A percentile compares a stretch with the other conserved stretches of the same genome.
phyloP scores from a whole-genome alignment of 37 sponge, comb jelly and placozoan genomes.

The Hexactinellida sp. region DNA sequence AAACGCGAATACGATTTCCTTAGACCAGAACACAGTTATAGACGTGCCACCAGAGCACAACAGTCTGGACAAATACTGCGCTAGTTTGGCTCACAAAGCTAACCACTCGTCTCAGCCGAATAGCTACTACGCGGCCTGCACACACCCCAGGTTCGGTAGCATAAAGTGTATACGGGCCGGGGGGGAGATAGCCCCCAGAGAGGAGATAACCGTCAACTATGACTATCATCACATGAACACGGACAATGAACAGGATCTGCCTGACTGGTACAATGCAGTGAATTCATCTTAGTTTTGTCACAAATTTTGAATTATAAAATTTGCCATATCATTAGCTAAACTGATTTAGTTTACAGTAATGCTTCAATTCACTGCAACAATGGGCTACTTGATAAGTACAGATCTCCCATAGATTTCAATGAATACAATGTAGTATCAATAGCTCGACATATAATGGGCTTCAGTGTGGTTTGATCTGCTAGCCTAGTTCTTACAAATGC shows the following conservation, averaged over 20 bases:
- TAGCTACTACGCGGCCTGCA: constrained; percentile 33
- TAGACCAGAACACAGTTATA: constrained; percentile 39
- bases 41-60: constrained; percentile 35
- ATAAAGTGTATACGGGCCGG: constrained; percentile 50
- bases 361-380: too few relatives aligned
- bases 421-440: too few relatives aligned
- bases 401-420: too few relatives aligned
- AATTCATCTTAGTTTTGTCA: too few relatives aligned
- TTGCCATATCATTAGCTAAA: too few relatives aligned
- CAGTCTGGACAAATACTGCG: constrained; percentile 22
- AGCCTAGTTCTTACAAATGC: neutral
- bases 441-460: too few relatives aligned
- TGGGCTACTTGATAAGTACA: too few relatives aligned
- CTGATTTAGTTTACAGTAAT: too few relatives aligned
- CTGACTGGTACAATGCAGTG: constrained; percentile 23
- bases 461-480: too few relatives aligned
- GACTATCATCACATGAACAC: constrained; percentile 36
- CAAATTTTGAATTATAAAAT: too few relatives aligned
- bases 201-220: constrained; percentile 55
- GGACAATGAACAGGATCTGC: constrained; percentile 30
- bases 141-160: constrained; percentile 52
- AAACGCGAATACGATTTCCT: constrained; percentile 41
- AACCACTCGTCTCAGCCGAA: constrained; percentile 49
- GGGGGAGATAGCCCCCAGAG: constrained; percentile 2
- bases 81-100: constrained; percentile 59